Evolutionary conservation across 2,888 invertebrate species (phyloP).

Genomic region (Cephus sareptanus): DNA sequence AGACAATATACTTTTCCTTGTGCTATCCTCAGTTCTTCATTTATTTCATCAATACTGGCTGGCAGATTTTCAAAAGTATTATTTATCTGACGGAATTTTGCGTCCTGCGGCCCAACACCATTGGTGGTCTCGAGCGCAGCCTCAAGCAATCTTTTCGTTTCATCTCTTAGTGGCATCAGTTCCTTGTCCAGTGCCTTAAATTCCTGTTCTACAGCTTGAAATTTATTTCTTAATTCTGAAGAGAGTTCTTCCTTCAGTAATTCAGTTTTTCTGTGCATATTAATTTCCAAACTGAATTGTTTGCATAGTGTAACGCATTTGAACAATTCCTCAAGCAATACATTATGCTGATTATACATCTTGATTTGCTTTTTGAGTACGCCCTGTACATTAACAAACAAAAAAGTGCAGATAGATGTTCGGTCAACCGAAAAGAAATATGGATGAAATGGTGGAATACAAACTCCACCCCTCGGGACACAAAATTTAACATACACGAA

Average conservation of each 20-base stretch:
- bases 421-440: not conserved
- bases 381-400: conserved; percentile 31
- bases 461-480: not conserved
- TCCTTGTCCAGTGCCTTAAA: conserved; percentile 55
- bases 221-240: conserved; percentile 50
- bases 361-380: conserved; percentile 49
- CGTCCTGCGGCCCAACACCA: conserved; percentile 71
- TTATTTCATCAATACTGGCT: conserved; percentile 68
- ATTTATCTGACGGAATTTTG: conserved; percentile 64
- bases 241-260: conserved; percentile 54
- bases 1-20: conserved; percentile 76
- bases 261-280: conserved; percentile 35
- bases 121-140: conserved; percentile 71
- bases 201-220: conserved; percentile 52
- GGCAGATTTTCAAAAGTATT: conserved; percentile 66
- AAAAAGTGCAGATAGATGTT: conserved; percentile 1
- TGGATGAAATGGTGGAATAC: not conserved
- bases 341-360: conserved; percentile 50
- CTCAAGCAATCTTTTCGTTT: conserved; percentile 68
- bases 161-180: conserved; percentile 58
- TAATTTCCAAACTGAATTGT: conserved; percentile 43
- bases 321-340: conserved; percentile 47
- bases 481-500: conserved; percentile 38
- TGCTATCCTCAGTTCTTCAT: conserved; percentile 70
- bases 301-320: conserved; percentile 46